phyloP scores from a whole-genome alignment of 2,113 vertebrate genomes.

The Pica pica region DNA sequence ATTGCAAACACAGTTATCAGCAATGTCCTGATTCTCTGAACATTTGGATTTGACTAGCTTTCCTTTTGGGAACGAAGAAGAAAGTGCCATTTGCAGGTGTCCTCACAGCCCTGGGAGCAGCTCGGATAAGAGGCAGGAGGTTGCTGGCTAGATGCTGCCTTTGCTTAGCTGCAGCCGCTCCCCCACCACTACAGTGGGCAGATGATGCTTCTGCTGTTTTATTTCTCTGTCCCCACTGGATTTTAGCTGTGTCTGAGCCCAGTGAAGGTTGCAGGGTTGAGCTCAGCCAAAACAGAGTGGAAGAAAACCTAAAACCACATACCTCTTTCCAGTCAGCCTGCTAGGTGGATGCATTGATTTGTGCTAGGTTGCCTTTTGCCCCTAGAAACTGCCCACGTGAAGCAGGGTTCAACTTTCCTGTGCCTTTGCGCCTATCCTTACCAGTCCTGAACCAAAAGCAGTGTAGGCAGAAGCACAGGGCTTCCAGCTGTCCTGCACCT shows the following conservation, averaged over 20 bases:
- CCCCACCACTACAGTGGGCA: rapidly evolving
- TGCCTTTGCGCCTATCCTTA: background rate
- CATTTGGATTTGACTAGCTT: background rate
- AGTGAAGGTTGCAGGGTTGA: background rate
- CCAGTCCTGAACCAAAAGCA: background rate
- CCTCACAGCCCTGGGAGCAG: background rate
- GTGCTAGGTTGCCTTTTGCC: background rate
- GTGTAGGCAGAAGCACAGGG: background rate
- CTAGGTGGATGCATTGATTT: background rate
- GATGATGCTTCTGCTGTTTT: background rate
- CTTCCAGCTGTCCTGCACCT: background rate
- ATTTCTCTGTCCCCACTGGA: background rate
- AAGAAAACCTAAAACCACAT: background rate
- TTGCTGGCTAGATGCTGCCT: background rate
- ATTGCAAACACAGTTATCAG: background rate
- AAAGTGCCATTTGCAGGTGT: background rate
- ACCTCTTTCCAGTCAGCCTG: background rate
- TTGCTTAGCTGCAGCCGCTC: background rate
- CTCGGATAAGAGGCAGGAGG: background rate
- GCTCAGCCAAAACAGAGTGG: background rate
- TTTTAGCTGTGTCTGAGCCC: background rate
- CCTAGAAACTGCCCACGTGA: background rate
- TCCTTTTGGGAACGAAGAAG: background rate
- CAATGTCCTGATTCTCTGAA: background rate
- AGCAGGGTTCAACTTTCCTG: background rate